phyloP scores from a whole-genome alignment of 2,113 vertebrate genomes.

The Antechinus stuartii region DNA sequence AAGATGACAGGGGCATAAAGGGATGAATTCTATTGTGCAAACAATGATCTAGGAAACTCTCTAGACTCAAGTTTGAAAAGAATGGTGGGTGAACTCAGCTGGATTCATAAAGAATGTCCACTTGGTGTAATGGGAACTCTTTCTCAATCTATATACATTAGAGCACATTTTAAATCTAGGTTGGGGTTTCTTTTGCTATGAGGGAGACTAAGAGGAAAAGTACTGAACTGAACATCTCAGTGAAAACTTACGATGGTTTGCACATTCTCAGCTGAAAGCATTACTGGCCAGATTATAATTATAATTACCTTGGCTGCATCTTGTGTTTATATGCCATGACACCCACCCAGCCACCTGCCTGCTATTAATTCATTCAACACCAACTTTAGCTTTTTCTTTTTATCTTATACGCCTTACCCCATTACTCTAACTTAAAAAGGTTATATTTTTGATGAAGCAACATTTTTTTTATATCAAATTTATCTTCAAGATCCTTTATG shows the following conservation, averaged over 20 bases:
- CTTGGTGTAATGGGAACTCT: not conserved
- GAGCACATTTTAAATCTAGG: not conserved
- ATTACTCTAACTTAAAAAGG: slow-evolving; percentile 69
- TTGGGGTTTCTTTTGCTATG: not conserved
- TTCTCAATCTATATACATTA: too few species aligned
- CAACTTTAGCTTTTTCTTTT: slow-evolving; percentile 75
- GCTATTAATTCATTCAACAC: slow-evolving; percentile 78
- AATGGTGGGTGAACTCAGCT: not conserved
- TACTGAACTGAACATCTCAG: slow-evolving; percentile 51
- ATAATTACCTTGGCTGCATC: slow-evolving; percentile 74
- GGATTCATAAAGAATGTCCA: not conserved
- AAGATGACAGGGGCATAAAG: not conserved
- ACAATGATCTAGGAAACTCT: not conserved
- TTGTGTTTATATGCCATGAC: slow-evolving; percentile 78
- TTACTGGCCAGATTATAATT: slow-evolving; percentile 73
- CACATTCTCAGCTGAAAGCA: slow-evolving; percentile 62
- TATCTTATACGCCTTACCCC: slow-evolving; percentile 33
- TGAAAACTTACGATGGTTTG: slow-evolving; percentile 60
- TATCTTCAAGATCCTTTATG: slow-evolving; percentile 52
- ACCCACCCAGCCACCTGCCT: slow-evolving; percentile 77
- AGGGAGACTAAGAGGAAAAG: slow-evolving; percentile 55
- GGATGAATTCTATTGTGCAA: not conserved
- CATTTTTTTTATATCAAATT: slow-evolving; percentile 61
- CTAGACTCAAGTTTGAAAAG: accelerated
- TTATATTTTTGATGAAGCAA: slow-evolving; percentile 69